Evolutionary conservation across 37 sponge, comb jelly and placozoan genomes (phyloP).

Genomic region (Ianthella basta): DNA sequence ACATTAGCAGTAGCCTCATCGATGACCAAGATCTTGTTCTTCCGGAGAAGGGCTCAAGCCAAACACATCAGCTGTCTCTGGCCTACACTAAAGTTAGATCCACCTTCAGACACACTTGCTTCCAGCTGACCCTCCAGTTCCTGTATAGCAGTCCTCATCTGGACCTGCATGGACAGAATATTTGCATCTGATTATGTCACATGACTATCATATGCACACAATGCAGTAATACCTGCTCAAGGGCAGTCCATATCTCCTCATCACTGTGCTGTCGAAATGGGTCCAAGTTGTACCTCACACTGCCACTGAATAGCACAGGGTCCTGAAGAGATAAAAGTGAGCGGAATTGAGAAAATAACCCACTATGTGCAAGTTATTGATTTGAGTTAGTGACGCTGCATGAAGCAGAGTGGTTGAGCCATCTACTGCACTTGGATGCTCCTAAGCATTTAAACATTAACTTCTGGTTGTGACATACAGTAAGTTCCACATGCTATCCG

Average conservation of each 20-base stretch:
- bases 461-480: no score
- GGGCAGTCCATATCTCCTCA: constrained; percentile 72
- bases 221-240: constrained; percentile 57
- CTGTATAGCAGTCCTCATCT: constrained; percentile 69
- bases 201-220: no score
- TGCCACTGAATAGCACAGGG: constrained; percentile 88
- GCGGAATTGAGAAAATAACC: no score
- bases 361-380: no score
- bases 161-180: constrained; percentile 39
- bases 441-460: no score
- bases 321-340: no score
- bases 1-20: constrained; percentile 87
- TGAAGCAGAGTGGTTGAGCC: no score
- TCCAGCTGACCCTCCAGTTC: constrained; percentile 61
- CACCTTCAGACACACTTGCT: constrained; percentile 59
- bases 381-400: no score
- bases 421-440: no score
- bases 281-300: constrained; percentile 86
- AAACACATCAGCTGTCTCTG: constrained; percentile 80
- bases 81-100: constrained; percentile 81
- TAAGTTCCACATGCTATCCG: no score
- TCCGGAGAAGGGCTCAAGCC: constrained; percentile 69
- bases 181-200: no score
- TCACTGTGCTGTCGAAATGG: constrained; percentile 79
- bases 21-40: constrained; percentile 72